A percentile compares a stretch with the other conserved stretches of the same genome.
Conservation (phyloP, 2,888 invertebrate genomes). For the Candidula unifasciata region DNA sequence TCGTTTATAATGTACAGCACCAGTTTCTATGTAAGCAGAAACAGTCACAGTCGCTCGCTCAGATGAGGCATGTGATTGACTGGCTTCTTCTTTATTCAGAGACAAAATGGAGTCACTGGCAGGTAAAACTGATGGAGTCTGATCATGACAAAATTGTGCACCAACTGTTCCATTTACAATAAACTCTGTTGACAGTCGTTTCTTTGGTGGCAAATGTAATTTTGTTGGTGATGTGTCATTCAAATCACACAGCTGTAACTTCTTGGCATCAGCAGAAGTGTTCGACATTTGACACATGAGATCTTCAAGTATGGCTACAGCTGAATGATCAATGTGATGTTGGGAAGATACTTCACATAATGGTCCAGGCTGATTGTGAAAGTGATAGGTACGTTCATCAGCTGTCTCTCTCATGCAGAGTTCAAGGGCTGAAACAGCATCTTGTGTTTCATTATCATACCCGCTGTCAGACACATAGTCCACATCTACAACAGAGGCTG, state of each 20-base stretch:
- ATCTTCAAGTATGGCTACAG: background rate
- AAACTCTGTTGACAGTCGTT: constrained; percentile 29
- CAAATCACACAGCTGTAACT: background rate
- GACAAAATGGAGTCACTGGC: background rate
- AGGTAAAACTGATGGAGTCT: background rate
- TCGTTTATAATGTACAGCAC: background rate
- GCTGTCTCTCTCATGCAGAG: constrained; percentile 21
- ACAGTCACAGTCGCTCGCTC: background rate
- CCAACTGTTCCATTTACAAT: constrained; percentile 14
- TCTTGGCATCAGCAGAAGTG: background rate
- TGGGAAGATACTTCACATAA: background rate
- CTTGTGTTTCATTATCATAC: constrained; percentile 21
- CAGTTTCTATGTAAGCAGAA: background rate
- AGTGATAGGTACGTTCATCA: background rate
- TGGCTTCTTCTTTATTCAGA: background rate
- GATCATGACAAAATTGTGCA: background rate
- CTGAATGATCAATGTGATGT: background rate
- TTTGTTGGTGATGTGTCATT: background rate
- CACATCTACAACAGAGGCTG: background rate
- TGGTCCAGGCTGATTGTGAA: background rate
- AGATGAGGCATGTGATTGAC: constrained; percentile 6
- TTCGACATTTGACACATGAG: background rate
- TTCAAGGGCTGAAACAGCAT: constrained; percentile 24
- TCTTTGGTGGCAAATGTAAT: constrained; percentile 16
- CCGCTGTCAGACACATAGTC: background rate